Percentiles rank a stretch among this genome's conserved stretches.
Conservation (phyloP, 1,140 invertebrate species). For the Cyclina sinensis region DNA sequence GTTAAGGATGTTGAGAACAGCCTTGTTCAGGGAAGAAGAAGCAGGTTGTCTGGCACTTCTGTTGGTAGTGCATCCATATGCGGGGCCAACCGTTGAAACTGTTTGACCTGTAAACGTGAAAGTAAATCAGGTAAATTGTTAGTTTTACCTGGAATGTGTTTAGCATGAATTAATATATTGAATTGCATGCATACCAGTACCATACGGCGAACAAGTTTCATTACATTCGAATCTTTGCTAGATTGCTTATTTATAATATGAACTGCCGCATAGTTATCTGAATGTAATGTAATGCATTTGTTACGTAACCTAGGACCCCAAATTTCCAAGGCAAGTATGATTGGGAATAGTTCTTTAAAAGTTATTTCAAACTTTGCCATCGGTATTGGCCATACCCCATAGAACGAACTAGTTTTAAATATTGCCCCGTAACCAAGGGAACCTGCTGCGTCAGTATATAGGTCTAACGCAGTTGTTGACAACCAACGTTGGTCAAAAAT, state of each 20-base stretch:
- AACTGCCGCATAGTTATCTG: slow-evolving; percentile 64
- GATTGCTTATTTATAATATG: slow-evolving; percentile 69
- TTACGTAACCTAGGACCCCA: slow-evolving; percentile 57
- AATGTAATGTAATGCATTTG: slow-evolving; percentile 50
- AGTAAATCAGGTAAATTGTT: slow-evolving; percentile 64
- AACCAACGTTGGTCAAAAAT: not conserved
- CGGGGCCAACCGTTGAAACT: slow-evolving; percentile 18
- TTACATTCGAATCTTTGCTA: slow-evolving; percentile 39
- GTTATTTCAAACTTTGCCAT: slow-evolving; percentile 42
- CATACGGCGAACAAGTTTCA: slow-evolving; percentile 63
- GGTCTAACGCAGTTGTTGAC: slow-evolving; percentile 18
- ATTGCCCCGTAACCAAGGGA: slow-evolving; percentile 35
- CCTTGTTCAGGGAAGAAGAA: not conserved
- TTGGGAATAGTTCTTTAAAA: slow-evolving; percentile 64
- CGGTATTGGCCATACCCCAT: not conserved
- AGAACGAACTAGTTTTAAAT: slow-evolving; percentile 44
- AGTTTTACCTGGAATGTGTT: slow-evolving; percentile 60
- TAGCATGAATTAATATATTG: slow-evolving; percentile 63
- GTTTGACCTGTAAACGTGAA: slow-evolving; percentile 64
- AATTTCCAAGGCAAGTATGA: slow-evolving; percentile 47
- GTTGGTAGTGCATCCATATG: not conserved
- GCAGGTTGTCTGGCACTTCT: slow-evolving; percentile 21
- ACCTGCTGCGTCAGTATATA: slow-evolving; percentile 60
- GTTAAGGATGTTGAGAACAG: not conserved
- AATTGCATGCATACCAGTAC: slow-evolving; percentile 35